Percentiles rank a stretch among this genome's conserved stretches.
These are phyloP conservation scores for Todus mexicanus DNA, from an alignment of 2,797 vertebrate genomes.

Conservation along the genomic window DNA sequence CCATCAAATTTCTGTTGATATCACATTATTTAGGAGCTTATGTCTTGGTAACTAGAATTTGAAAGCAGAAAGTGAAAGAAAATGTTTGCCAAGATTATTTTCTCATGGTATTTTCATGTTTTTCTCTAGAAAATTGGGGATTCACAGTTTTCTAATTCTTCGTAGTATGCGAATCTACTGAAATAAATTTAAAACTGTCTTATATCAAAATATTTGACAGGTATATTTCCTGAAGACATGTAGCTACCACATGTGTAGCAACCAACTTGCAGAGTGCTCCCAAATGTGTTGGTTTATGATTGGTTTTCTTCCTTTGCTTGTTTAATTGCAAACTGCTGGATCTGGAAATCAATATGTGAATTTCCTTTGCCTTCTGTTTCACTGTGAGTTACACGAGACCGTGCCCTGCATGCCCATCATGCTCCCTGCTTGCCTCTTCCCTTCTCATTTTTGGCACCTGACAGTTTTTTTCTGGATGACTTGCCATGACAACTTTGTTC, in stretches of 20 bases:
- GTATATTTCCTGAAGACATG: not conserved
- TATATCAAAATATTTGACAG: not conserved
- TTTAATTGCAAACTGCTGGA: not conserved
- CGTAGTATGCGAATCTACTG: not conserved
- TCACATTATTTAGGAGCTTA: not conserved
- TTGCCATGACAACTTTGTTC: not conserved
- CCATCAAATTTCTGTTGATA: not conserved
- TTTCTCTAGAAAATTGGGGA: not conserved
- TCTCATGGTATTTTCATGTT: not conserved
- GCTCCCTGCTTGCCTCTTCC: not conserved
- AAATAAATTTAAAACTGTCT: not conserved
- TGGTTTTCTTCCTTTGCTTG: not conserved
- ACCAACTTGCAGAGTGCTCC: not conserved
- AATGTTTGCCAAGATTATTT: not conserved
- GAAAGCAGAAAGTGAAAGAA: not conserved
- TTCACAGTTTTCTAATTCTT: not conserved
- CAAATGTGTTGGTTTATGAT: not conserved
- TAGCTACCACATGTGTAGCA: fast-evolving
- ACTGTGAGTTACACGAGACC: not conserved
- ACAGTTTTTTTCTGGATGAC: not conserved
- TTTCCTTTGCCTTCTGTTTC: not conserved
- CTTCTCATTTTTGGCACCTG: not conserved
- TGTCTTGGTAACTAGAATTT: not conserved
- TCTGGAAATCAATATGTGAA: not conserved
- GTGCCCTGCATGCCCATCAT: not conserved